Evolutionary conservation across 2,113 vertebrate species (phyloP), one percentile per base, ranked within the genome.

Genomic region (Anoplopoma fimbria): DNA sequence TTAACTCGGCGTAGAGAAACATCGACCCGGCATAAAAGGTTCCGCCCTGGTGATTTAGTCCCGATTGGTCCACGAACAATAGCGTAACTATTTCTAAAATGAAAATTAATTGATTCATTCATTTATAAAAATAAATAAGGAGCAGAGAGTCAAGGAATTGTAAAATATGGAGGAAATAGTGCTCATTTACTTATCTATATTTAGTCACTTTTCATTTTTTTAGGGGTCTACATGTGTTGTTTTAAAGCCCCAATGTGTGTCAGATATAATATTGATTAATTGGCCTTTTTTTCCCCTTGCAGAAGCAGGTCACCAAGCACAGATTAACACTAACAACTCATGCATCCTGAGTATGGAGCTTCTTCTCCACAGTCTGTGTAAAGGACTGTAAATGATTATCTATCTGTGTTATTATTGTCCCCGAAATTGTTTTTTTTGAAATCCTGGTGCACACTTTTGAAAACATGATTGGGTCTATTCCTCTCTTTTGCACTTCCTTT

Each of bases 401-500:
- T 49, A 23, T 49, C 12, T 58, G 15, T 58, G 55, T 14, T 15
- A 29, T 27, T 27, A 58, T 58, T 29, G 33, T 23, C 0, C 4
- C 8, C 14, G 2, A 23, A 40, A 67, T 27, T 23, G 13, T 1
- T 33, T 63, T 23, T 49, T 31, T 17, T 53, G 5, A 61, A 70
- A 53, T 40, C 45, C 2, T 7, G 5, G 6, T 40, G 69, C 64
- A 51, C 23, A 53, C 53, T 71, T 69, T 34, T 45, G 21, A 73
- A n/a, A 23, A 47, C 13, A 17, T n/a, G 55, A 55, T n/a, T 10
- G 51, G 25, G 55, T 4, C 31, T 38, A 4, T 61, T 25, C n/a
- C n/a, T 51, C 21, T 71, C 12, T 58, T 58, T 29, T 45, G 47
- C 40, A 69, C 87, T 77, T 78, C 77, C 90, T 91, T 87, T 90